Base-by-base conservation (phyloP, 2,113 vertebrate genomes). In the Oenanthe oenanthe region DNA sequence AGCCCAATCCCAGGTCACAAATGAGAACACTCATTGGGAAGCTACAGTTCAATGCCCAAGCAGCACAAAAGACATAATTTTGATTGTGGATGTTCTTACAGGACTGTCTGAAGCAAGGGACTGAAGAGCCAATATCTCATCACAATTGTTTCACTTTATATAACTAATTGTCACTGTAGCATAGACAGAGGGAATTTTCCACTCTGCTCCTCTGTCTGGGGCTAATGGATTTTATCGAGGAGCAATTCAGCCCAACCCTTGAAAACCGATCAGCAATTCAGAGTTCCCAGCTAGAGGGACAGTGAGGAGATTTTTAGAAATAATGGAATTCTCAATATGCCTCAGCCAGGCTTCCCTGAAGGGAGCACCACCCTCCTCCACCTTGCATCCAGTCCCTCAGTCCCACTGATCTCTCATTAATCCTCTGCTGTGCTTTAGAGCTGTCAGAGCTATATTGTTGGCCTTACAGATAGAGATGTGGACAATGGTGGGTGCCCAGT, bases 111-210 rank as follows among this genome's bases (percentile, higher is more conserved):
- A 72, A 91, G 38, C 60, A 74, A 42, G 40, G 18, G 21, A 10
- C 29, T 84, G 75, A 88, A 84, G 34, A 94, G 47, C 38, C 80
- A 74, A 24, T 91, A 58, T 60, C 17, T 95, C 70, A 83, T 75
- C 61, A 42, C 48, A 88, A 76, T 53, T n/a, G 31, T 76, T 88
- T 63, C n/a, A 43, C 36, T 95, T 89, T 72, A 24, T 88, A 8
- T 28, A 82, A 65, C 11, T 89, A 73, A 68, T 73, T 86, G 73
- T 63, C 70, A 60, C 34, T 63, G 92, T 24, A 89, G 28, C 57
- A 91, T 92, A 73, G 47, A 93, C 45, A 84, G 34, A 81, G 12
- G n/a, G 57, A 94, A 88, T 89, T 93, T 97, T 92, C 90, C 10
- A 13, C 29, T 82, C 70, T 58, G 16, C 38, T 75, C 9, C 25